Base-by-base conservation (phyloP, 2,888 invertebrate genomes). In the Pseudeuparius sepicola region DNA sequence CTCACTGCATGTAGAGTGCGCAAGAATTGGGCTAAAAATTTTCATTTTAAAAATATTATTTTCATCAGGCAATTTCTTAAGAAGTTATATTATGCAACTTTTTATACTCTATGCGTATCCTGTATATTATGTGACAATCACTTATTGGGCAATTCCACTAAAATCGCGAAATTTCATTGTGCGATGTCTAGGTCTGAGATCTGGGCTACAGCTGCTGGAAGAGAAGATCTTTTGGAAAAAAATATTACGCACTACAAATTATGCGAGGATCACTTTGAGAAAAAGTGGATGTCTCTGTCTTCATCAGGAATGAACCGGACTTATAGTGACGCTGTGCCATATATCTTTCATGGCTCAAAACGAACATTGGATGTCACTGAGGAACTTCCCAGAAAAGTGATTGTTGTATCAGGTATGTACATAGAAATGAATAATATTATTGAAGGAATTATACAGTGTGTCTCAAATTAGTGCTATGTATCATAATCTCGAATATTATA, bases 201-300 rank as follows among this genome's bases (percentile, higher is more conserved):
- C 20, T 20, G 20, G 20, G 20, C 20, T 20, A 20, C 6, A 20
- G 20, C 20, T n/a, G 20, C 20, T 20, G 20, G 20, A 20, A 20
- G 20, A 20, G 20, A 20, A 20, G 20, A 20, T 20, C 20, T 20
- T 20, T 20, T 20, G n/a, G 7, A 20, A 20, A 20, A 20, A 20
- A 20, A 20, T 20, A 20, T 20, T 20, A 20, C n/a, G 20, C 6
- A 20, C 20, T 20, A 20, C n/a, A 20, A 20, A n/a, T 20, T 20
- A 20, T 20, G 20, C 20, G 20, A 20, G 20, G 20, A 20, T n/a
- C 20, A 20, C 20, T 20, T 20, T n/a, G 20, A 20, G 20, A 20
- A 20, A 20, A 20, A 20, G n/a, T 20, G 20, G 20, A 20, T 20
- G 20, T 20, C 20, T 20, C 20, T 20, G 20, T 20, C 20, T 20